Conservation (phyloP, 2,797 vertebrate genomes). For the Falco biarmicus region DNA sequence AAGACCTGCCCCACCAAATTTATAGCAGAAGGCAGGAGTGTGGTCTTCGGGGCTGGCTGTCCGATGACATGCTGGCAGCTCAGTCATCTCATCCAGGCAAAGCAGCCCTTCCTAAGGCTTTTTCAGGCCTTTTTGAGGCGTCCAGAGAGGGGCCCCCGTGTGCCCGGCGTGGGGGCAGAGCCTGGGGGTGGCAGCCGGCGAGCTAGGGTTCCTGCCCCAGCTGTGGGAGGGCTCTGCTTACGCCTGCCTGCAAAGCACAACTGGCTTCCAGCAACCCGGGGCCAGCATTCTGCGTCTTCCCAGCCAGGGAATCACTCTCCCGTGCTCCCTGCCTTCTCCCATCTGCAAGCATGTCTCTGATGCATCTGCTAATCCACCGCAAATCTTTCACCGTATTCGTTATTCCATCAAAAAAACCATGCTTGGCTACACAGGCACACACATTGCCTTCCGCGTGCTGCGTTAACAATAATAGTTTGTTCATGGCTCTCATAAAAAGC, state of each 20-base stretch:
- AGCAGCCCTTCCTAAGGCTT: not conserved
- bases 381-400: not conserved
- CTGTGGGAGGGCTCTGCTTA: not conserved
- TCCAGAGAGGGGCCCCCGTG: not conserved
- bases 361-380: not conserved
- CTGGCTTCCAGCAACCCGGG: not conserved
- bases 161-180: not conserved
- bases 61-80: not conserved
- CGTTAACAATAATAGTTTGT: not conserved
- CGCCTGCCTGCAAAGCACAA: not conserved
- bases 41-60: fast-evolving
- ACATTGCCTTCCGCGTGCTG: not conserved
- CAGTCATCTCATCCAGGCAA: not conserved
- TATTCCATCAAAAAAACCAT: not conserved
- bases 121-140: not conserved
- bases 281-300: not conserved
- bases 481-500: conserved; percentile 15
- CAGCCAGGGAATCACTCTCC: not conserved
- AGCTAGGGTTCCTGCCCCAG: not conserved
- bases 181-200: not conserved
- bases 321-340: not conserved
- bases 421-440: not conserved
- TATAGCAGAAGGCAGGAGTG: not conserved
- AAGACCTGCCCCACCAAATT: not conserved
- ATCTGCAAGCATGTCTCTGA: not conserved